Base-by-base conservation (phyloP, 2,797 vertebrate species). In the Pseudotriccus pelzelni region DNA sequence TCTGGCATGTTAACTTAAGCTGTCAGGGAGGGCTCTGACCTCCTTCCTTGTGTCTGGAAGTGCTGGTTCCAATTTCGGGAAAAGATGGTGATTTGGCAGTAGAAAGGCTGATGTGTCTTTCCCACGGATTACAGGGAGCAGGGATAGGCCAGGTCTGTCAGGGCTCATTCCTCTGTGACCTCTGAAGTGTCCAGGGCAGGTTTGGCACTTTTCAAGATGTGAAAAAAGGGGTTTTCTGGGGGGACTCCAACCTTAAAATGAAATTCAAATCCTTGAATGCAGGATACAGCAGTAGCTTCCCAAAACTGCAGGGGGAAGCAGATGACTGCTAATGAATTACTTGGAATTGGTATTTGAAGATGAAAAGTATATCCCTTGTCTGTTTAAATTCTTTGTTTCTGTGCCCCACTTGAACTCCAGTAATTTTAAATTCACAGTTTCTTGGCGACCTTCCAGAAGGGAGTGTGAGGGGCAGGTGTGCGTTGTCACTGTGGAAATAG, bases 221-320 rank as follows among this genome's bases (percentile, higher is more conserved):
- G 6, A 27, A 68, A 49, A 72, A 43, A 30, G 18, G 15, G 7
- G 3, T 0, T 7, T 49, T 86, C 93, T 36, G 60, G n/a, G 60
- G 20, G 55, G 39, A 49, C 37, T 75, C 12, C 63, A 53, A 2
- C 30, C 44, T 70, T 44, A 34, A 47, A 23, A 6, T 85, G 73
- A 30, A 70, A 62, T 73, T 37, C 36, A 81, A 5, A 6, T 50
- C 21, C 24, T 72, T 74, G 87, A 73, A 36, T 39, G 44, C 23
- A 18, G 78, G 50, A 30, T 47, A 52, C 64, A 93, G 91, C 93
- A 96, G 32, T 97, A 86, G 67, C 92, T 90, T 89, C 72, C 52
- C 79, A 81, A 34, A 95, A 77, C 97, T 96, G 95, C 95, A 97
- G 97, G 83, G 95, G 97, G 97, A 93, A 93, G 96, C 96, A 98